These are phyloP conservation scores for Marmota flaviventris DNA, from an alignment of 2,113 vertebrate species.

Conservation along the genomic window DNA sequence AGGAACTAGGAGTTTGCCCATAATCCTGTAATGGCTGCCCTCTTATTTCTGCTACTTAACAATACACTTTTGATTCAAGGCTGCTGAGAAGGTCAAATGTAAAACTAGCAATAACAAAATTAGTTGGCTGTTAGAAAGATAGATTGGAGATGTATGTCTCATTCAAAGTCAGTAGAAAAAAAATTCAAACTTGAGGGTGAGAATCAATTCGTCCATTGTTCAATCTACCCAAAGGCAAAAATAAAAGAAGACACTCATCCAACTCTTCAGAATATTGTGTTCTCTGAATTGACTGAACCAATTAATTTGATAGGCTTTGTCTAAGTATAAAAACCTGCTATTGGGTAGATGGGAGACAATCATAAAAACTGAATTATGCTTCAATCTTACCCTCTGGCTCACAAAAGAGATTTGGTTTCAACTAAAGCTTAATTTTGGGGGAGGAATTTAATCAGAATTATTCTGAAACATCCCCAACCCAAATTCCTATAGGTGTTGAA, in stretches of 20 bases:
- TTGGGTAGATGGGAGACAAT: neutral
- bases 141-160: conserved; percentile 25
- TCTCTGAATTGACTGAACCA: conserved; percentile 35
- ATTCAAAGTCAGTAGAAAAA: conserved; percentile 32
- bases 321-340: conserved; percentile 49
- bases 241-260: neutral
- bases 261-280: neutral
- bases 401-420: conserved; percentile 50
- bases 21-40: neutral
- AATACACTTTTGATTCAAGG: neutral
- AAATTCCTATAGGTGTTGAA: conserved; percentile 11
- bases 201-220: conserved; percentile 21
- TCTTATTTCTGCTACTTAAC: neutral
- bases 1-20: neutral
- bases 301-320: conserved; percentile 48
- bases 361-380: conserved; percentile 48
- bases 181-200: neutral
- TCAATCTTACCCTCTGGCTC: neutral
- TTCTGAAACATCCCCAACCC: neutral
- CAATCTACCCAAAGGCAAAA: conserved; percentile 44
- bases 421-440: neutral
- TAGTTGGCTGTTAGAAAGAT: conserved; percentile 26
- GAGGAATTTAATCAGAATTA: neutral
- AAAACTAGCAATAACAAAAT: conserved; percentile 54
- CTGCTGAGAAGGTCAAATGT: neutral